phyloP scores from a whole-genome alignment of 92 coral and sea anemone species.

The Porites rus region DNA sequence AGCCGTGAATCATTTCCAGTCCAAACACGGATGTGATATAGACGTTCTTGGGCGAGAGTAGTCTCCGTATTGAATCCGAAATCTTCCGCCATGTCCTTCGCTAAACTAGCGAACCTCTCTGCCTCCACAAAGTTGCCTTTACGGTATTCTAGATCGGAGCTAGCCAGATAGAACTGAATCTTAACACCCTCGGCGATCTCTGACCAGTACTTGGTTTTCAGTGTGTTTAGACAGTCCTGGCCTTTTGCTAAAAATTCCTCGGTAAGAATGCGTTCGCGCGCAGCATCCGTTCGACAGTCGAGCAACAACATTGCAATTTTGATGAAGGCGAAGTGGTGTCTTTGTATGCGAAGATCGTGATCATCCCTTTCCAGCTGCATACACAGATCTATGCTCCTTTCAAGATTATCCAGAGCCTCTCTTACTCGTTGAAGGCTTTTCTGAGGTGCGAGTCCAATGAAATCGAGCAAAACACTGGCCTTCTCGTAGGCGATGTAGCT shows the following conservation, averaged over 20 bases:
- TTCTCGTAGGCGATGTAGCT: conserved; percentile 68
- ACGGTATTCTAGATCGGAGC: conserved; percentile 69
- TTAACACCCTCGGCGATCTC: conserved; percentile 31
- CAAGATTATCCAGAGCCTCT: conserved; percentile 32
- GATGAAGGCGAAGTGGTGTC: conserved; percentile 65
- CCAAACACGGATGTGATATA: conserved; percentile 15
- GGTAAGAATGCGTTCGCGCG: conserved; percentile 52
- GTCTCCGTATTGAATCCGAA: conserved; percentile 61
- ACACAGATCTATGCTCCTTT: conserved; percentile 66
- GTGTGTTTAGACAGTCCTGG: conserved; percentile 33
- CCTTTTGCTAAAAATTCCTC: conserved; percentile 50
- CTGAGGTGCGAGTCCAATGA: conserved; percentile 38
- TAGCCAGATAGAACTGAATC: conserved; percentile 49
- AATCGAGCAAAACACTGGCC: conserved; percentile 65
- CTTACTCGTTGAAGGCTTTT: conserved; percentile 5
- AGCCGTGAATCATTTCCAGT: neutral
- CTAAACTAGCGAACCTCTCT: conserved; percentile 49
- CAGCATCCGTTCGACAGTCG: conserved; percentile 66
- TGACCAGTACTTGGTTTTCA: conserved; percentile 48
- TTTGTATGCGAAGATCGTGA: conserved; percentile 45
- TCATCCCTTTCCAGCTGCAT: conserved; percentile 38
- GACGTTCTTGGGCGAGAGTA: conserved; percentile 59
- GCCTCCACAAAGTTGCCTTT: conserved; percentile 50
- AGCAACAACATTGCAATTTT: conserved; percentile 65
- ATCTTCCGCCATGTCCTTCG: conserved; percentile 48